Evolutionary conservation across 2,797 vertebrate genomes (phyloP).

Genomic region (Leuciscus waleckii): DNA sequence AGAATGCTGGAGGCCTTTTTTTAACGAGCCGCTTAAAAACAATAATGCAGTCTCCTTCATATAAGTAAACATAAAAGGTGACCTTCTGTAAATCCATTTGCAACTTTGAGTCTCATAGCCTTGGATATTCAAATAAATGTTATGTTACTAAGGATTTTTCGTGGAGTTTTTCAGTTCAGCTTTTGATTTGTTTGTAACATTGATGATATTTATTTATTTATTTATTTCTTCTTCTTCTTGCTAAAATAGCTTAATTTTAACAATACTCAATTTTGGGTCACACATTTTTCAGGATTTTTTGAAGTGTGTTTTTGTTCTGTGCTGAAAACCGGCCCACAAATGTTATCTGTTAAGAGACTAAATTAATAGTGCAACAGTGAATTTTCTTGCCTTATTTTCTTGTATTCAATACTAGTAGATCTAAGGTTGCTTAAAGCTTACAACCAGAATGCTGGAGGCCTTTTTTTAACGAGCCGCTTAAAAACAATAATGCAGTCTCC

Average conservation of each 20-base stretch:
- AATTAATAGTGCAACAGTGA: slow-evolving; percentile 36
- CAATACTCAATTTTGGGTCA: neutral
- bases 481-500: slow-evolving; percentile 70
- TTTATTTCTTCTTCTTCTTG: neutral
- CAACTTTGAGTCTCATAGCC: neutral
- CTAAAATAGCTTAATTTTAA: neutral
- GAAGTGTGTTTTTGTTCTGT: neutral
- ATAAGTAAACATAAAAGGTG: too few relatives aligned
- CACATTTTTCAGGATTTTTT: neutral
- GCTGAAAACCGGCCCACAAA: slow-evolving; percentile 8
- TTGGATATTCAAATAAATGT: neutral
- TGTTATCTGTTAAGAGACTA: slow-evolving; percentile 11
- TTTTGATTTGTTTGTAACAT: neutral
- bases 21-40: slow-evolving; percentile 73
- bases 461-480: slow-evolving; percentile 72
- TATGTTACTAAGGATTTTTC: neutral
- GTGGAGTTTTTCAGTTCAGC: neutral
- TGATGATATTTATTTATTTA: neutral
- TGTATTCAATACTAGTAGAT: slow-evolving; percentile 50
- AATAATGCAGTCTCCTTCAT: slow-evolving; percentile 67
- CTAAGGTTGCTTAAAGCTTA: slow-evolving; percentile 53
- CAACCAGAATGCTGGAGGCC: slow-evolving; percentile 69
- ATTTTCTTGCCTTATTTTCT: slow-evolving; percentile 71
- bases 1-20: slow-evolving; percentile 68
- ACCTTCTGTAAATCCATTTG: too few relatives aligned